Evolutionary conservation across 2,113 vertebrate genomes (phyloP).

Genomic region (Carassius auratus): DNA sequence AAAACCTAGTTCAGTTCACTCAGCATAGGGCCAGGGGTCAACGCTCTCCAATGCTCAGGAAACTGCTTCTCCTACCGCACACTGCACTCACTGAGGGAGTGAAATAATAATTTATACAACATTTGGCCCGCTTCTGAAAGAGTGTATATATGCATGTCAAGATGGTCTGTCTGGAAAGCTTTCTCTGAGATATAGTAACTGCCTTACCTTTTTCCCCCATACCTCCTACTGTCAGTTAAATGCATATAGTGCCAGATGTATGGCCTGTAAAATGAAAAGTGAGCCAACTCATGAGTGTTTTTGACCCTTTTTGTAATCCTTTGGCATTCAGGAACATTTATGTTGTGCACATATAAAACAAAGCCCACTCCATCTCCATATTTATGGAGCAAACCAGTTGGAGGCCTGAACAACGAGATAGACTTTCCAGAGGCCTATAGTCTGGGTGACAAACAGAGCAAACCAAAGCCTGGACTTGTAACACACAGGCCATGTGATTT

Average conservation of each 20-base stretch:
- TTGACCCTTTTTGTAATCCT: conserved; percentile 39
- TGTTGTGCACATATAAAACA: conserved; percentile 20
- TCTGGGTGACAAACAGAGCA: conserved; percentile 55
- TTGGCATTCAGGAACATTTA: conserved; percentile 42
- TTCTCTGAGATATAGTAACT: conserved; percentile 14
- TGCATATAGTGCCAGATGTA: conserved; percentile 2
- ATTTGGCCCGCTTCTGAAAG: conserved; percentile 35
- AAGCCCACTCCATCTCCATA: conserved; percentile 43
- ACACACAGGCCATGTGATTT: neutral
- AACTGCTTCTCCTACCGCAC: conserved; percentile 12
- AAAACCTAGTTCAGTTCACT: conserved; percentile 56
- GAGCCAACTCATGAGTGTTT: conserved; percentile 18
- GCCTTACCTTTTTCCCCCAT: neutral
- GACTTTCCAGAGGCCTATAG: conserved; percentile 53
- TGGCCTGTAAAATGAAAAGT: neutral
- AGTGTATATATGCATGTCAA: neutral
- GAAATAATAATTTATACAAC: conserved; percentile 38
- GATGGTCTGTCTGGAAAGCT: neutral
- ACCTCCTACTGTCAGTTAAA: conserved; percentile 1
- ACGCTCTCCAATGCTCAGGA: conserved; percentile 2
- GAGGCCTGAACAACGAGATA: conserved; percentile 47
- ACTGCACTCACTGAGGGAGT: conserved; percentile 16
- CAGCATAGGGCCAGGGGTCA: conserved; percentile 52
- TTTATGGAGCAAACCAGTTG: conserved; percentile 50
- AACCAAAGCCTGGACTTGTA: conserved; percentile 11